Evolutionary conservation across 2,888 invertebrate species (phyloP).

Genomic region (Noctua pronuba): DNA sequence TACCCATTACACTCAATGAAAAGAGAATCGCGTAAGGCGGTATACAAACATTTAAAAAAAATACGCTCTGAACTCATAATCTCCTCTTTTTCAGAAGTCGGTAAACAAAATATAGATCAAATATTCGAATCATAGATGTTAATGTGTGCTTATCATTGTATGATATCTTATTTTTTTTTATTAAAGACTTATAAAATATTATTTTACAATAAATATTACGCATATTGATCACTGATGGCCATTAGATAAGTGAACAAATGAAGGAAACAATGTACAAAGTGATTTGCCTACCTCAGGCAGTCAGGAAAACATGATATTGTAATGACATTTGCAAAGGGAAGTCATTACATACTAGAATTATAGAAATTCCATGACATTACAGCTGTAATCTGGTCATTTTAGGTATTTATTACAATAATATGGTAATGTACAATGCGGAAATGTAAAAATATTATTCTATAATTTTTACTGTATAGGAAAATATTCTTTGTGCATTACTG

Average conservation of each 20-base stretch:
- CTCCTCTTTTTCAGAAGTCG: background rate
- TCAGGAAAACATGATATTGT: constrained; percentile 74
- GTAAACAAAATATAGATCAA: background rate
- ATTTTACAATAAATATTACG: constrained; percentile 10
- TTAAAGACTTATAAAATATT: background rate
- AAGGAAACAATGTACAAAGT: constrained; percentile 56
- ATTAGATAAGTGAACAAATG: constrained; percentile 46
- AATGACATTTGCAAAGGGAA: constrained; percentile 70
- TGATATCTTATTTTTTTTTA: background rate
- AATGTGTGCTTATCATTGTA: background rate
- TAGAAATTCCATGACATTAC: constrained; percentile 50
- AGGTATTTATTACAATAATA: constrained; percentile 58
- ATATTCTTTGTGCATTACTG: constrained; percentile 25
- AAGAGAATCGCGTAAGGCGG: no score
- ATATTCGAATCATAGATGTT: background rate
- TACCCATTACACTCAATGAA: no score
- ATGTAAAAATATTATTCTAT: constrained; percentile 58
- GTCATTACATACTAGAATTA: constrained; percentile 68
- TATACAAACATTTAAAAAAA: no score
- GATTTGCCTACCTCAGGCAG: constrained; percentile 66
- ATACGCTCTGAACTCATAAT: background rate
- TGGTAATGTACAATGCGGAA: constrained; percentile 58
- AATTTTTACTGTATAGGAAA: constrained; percentile 30
- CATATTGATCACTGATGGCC: constrained; percentile 45
- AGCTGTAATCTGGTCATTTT: constrained; percentile 46